These are phyloP conservation scores for Pseudochromis fuscus DNA, from an alignment of 2,797 vertebrate species.

Conservation along the genomic window DNA sequence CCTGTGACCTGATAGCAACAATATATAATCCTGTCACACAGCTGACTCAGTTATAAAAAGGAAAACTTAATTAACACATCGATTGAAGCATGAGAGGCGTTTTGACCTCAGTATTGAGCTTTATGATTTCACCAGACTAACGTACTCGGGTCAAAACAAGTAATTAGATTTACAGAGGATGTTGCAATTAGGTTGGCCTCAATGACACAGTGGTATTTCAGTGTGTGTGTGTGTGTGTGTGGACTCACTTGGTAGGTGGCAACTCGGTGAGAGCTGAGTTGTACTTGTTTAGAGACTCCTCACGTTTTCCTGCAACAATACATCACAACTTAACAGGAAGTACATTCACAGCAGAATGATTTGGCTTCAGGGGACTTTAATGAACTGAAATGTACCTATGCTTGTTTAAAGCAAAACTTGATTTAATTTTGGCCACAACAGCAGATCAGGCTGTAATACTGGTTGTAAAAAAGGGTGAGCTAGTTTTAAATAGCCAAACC, in stretches of 20 bases:
- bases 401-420: no score
- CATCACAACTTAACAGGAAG: background rate
- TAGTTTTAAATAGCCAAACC: no score
- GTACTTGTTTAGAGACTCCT: conserved; percentile 79
- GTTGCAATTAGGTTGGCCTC: conserved; percentile 3
- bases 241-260: conserved; percentile 79
- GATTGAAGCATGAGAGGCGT: conserved; percentile 7
- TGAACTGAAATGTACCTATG: no score
- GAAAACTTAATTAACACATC: conserved; percentile 14
- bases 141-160: conserved; percentile 5
- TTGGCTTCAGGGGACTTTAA: no score
- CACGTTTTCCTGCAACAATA: conserved; percentile 77
- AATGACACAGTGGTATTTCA: conserved; percentile 4
- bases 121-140: conserved; percentile 37
- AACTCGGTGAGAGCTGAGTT: conserved; percentile 79
- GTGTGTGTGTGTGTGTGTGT: conserved; percentile 17
- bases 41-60: conserved; percentile 8
- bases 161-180: conserved; percentile 27
- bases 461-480: no score
- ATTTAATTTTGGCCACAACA: no score
- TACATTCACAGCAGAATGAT: background rate
- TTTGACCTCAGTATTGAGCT: background rate
- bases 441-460: no score
- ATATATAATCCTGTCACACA: background rate
- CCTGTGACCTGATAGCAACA: conserved; percentile 78